Conservation (phyloP, 2,888 invertebrate genomes). For the Lasioglossum figueresi region DNA sequence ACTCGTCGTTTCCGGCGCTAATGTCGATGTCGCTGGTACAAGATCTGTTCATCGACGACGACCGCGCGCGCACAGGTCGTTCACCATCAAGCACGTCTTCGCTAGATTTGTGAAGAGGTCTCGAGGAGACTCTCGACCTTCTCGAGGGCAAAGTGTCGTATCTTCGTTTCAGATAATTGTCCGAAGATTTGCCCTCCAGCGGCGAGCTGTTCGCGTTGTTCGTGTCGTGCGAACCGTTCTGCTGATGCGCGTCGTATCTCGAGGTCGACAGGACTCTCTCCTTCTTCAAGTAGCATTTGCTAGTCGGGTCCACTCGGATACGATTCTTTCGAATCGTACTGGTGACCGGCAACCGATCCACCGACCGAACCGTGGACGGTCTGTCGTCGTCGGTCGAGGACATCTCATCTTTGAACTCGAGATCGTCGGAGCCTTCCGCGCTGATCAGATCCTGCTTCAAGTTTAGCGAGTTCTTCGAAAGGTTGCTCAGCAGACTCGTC, state of each 20-base stretch:
- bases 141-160: slow-evolving; percentile 78
- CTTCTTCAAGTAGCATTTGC: slow-evolving; percentile 34
- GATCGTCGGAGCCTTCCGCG: slow-evolving; percentile 50
- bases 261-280: slow-evolving; percentile 5
- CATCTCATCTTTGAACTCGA: slow-evolving; percentile 60
- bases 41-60: slow-evolving; percentile 62
- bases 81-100: slow-evolving; percentile 77
- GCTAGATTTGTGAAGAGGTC: slow-evolving; percentile 76
- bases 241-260: slow-evolving; percentile 28
- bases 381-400: slow-evolving; percentile 67
- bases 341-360: slow-evolving; percentile 60
- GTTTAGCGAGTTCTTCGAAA: slow-evolving; percentile 5
- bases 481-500: not conserved
- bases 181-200: not conserved
- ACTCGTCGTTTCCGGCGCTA: slow-evolving; percentile 47
- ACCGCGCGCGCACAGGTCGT: slow-evolving; percentile 57
- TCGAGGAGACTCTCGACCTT: slow-evolving; percentile 61
- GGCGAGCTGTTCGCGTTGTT: not conserved
- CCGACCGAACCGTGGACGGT: slow-evolving; percentile 37
- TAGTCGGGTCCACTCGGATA: slow-evolving; percentile 60
- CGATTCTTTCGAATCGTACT: slow-evolving; percentile 72
- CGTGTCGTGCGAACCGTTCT: not conserved
- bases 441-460: slow-evolving; percentile 24
- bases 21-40: slow-evolving; percentile 73
- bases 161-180: slow-evolving; percentile 46